Percentiles rank a stretch among this genome's conserved stretches.
phyloP scores from a whole-genome alignment of 2,113 vertebrate genomes.

The Zeus faber region DNA sequence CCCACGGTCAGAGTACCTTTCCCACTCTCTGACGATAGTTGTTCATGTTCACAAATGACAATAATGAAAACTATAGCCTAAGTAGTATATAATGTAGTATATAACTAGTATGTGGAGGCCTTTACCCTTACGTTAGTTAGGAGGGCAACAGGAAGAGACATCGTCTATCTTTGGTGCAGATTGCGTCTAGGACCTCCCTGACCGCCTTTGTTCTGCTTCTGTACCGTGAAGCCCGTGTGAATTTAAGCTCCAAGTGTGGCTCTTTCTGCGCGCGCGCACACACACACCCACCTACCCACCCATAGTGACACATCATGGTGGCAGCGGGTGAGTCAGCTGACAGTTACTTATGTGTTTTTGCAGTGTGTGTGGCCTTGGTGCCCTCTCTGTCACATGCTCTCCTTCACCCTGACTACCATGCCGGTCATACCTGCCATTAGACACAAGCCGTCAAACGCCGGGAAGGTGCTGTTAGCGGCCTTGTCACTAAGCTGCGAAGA shows the following conservation, averaged over 20 bases:
- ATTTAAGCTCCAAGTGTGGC: background rate
- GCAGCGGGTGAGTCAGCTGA: conserved; percentile 45
- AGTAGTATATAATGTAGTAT: too few relatives aligned
- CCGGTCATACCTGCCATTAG: too few relatives aligned
- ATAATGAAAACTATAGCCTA: too few relatives aligned
- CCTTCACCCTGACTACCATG: conserved; percentile 7
- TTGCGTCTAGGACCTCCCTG: conserved; percentile 9
- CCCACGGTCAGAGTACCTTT: too few relatives aligned
- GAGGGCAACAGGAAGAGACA: too few relatives aligned
- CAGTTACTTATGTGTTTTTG: conserved; percentile 18
- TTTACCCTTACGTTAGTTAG: too few relatives aligned
- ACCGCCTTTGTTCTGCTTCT: background rate
- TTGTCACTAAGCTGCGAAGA: conserved; percentile 22
- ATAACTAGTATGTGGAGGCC: too few relatives aligned
- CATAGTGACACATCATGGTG: background rate
- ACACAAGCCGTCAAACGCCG: conserved; percentile 28
- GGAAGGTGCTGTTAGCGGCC: too few relatives aligned
- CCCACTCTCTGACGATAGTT: too few relatives aligned
- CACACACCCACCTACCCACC: background rate
- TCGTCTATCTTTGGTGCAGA: too few relatives aligned
- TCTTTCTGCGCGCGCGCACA: background rate
- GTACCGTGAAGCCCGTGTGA: background rate
- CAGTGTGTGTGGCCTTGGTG: conserved; percentile 17
- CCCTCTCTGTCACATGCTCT: conserved; percentile 34
- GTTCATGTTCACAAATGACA: too few relatives aligned